phyloP scores from a whole-genome alignment of 2,888 invertebrate species.

The Drosophila hamatofila region DNA sequence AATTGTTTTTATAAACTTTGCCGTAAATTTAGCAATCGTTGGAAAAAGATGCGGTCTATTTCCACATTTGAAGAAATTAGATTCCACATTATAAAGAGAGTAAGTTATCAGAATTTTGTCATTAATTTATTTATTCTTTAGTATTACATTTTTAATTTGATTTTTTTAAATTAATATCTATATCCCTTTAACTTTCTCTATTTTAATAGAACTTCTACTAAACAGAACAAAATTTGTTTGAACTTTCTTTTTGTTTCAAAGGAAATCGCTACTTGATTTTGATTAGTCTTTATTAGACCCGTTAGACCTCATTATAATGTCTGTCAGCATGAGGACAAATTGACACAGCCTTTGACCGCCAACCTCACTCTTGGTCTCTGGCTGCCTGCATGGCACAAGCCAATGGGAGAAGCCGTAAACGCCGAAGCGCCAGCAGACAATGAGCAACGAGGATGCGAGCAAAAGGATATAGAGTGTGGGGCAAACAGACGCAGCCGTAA shows the following conservation, averaged over 20 bases:
- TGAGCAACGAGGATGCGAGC: slow-evolving; percentile 28
- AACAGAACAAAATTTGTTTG: neutral
- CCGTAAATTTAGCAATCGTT: neutral
- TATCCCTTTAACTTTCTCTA: too few relatives aligned
- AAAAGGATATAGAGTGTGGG: slow-evolving; percentile 28
- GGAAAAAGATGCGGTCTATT: neutral
- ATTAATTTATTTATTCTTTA: too few relatives aligned
- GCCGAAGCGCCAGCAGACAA: slow-evolving; percentile 23
- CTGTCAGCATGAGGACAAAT: slow-evolving; percentile 54
- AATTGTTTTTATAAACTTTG: neutral
- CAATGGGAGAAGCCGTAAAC: slow-evolving; percentile 32
- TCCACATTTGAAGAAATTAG: neutral
- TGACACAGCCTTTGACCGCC: slow-evolving; percentile 30
- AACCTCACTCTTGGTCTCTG: neutral
- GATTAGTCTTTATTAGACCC: slow-evolving; percentile 27
- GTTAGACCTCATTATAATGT: slow-evolving; percentile 33
- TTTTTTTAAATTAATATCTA: too few relatives aligned
- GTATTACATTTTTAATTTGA: too few relatives aligned
- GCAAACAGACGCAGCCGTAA: slow-evolving; percentile 59
- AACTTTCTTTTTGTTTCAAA: neutral
- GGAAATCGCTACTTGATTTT: slow-evolving; percentile 8
- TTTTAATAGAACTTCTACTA: too few relatives aligned
- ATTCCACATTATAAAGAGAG: neutral
- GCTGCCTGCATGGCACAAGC: slow-evolving; percentile 11
- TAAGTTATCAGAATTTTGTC: neutral